phyloP scores from a whole-genome alignment of 2,888 invertebrate genomes.

The Acronicta leporina region DNA sequence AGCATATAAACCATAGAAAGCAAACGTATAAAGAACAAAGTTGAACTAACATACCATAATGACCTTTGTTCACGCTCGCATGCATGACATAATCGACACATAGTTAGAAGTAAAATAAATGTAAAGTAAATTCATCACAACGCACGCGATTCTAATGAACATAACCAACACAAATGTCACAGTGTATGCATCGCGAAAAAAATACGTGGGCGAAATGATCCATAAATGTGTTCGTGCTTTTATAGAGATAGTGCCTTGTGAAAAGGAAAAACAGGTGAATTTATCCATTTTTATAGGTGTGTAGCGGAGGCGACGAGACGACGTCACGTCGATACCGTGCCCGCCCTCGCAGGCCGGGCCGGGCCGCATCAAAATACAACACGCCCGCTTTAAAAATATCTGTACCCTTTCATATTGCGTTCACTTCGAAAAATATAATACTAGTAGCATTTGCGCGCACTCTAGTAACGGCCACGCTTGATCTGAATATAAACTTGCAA shows the following conservation, averaged over 20 bases:
- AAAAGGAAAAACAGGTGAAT: constrained; percentile 62
- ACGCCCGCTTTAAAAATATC: constrained; percentile 65
- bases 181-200: too few relatives aligned
- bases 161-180: not conserved
- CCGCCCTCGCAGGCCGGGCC: constrained; percentile 42
- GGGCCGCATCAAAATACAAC: constrained; percentile 64
- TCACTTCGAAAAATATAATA: constrained; percentile 44
- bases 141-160: constrained; percentile 31
- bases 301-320: constrained; percentile 46
- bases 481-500: constrained; percentile 16
- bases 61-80: constrained; percentile 37
- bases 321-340: constrained; percentile 60
- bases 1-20: constrained; percentile 13
- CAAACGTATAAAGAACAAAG: constrained; percentile 24
- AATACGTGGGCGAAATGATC: constrained; percentile 24
- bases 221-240: constrained; percentile 37
- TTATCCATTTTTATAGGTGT: constrained; percentile 45
- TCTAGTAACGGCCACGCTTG: constrained; percentile 17
- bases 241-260: constrained; percentile 45
- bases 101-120: constrained; percentile 40
- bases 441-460: constrained; percentile 36
- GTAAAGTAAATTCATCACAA: constrained; percentile 27
- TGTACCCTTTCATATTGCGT: constrained; percentile 60
- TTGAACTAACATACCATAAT: constrained; percentile 23
- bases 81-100: constrained; percentile 40